These are phyloP conservation scores for Drosophila pseudotalamancana DNA, from an alignment of 2,888 invertebrate genomes.

Conservation along the genomic window DNA sequence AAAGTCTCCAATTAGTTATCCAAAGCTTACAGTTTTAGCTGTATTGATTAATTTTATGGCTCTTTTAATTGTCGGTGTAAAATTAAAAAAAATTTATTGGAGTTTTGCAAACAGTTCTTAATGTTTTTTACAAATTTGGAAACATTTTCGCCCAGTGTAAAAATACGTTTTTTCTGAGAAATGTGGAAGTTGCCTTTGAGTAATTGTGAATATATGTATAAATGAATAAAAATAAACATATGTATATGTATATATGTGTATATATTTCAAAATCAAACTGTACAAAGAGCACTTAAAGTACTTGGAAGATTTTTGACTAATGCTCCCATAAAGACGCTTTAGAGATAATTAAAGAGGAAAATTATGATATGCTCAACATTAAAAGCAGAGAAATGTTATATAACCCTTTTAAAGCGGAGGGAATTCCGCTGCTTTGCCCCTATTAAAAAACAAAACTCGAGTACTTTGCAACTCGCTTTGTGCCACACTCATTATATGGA, in stretches of 20 bases:
- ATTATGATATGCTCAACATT: no score
- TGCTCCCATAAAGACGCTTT: conserved; percentile 14
- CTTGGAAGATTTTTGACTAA: conserved; percentile 3
- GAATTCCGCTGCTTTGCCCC: neutral
- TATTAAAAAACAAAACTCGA: neutral
- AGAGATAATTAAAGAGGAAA: conserved; percentile 1
- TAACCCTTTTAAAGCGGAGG: neutral
- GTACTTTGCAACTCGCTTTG: neutral
- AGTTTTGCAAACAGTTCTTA: neutral
- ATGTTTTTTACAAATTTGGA: no score
- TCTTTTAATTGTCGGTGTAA: neutral
- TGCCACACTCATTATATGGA: neutral
- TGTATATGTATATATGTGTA: neutral
- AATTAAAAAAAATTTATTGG: neutral
- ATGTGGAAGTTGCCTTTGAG: neutral
- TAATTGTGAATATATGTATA: neutral
- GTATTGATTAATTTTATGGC: neutral
- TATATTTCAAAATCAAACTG: neutral
- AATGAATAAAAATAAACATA: no score
- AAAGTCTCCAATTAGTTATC: neutral
- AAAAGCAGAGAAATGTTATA: no score
- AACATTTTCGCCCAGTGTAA: neutral
- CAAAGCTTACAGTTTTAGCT: neutral
- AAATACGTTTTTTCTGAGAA: neutral
- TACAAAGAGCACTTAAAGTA: conserved; percentile 5